Conservation (phyloP, 2,888 invertebrate genomes). For the Metallyticus violacea region DNA sequence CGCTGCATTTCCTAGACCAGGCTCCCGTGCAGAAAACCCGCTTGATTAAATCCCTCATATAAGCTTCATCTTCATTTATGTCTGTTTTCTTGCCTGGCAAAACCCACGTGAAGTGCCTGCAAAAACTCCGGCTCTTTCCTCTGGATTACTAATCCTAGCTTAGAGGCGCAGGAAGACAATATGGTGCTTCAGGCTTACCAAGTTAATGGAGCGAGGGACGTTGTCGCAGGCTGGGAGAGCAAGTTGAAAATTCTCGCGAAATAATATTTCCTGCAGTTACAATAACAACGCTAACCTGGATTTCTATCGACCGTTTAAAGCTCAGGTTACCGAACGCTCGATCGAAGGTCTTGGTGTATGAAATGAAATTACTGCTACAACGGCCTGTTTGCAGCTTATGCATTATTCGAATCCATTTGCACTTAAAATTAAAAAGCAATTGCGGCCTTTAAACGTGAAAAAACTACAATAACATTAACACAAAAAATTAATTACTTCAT, state of each 20-base stretch:
- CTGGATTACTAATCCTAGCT: background rate
- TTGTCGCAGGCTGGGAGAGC: too few species aligned
- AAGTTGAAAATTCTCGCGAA: background rate
- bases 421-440: too few species aligned
- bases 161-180: background rate
- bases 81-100: background rate
- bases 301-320: background rate
- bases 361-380: too few species aligned
- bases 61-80: background rate
- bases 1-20: too few species aligned
- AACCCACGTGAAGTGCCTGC: background rate
- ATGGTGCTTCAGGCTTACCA: background rate
- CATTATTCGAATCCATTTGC: background rate
- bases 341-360: too few species aligned
- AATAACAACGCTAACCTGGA: background rate
- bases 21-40: background rate
- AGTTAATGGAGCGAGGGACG: too few species aligned
- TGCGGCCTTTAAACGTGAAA: too few species aligned
- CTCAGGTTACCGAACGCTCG: too few species aligned
- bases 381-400: background rate
- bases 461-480: too few species aligned
- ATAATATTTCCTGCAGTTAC: too few species aligned
- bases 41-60: too few species aligned
- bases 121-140: background rate
- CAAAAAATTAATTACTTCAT: too few species aligned